phyloP scores from a whole-genome alignment of 2,113 vertebrate genomes.

The Lota lota region DNA sequence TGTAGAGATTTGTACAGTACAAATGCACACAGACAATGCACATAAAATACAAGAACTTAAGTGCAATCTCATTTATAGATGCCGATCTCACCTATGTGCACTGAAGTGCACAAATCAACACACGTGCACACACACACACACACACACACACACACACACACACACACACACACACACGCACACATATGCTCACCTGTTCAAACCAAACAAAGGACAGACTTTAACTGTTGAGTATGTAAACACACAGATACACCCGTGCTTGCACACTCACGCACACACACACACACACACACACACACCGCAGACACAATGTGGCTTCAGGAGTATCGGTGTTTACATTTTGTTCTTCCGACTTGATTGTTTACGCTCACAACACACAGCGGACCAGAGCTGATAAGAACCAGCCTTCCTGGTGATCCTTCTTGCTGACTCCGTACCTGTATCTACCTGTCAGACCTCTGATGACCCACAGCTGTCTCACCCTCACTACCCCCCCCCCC shows the following conservation, averaged over 20 bases:
- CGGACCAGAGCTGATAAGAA: constrained; percentile 45
- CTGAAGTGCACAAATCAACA: background rate
- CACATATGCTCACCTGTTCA: constrained; percentile 27
- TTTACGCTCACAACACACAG: constrained; percentile 52
- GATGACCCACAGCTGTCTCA: background rate
- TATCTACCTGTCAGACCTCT: constrained; percentile 21
- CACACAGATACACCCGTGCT: constrained; percentile 12
- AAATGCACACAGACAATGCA: too few species aligned
- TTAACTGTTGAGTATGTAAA: constrained; percentile 44
- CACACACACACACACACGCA: background rate
- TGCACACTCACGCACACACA: constrained; percentile 29
- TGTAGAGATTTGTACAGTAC: too few species aligned
- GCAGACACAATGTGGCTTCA: constrained; percentile 11
- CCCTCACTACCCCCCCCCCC: background rate
- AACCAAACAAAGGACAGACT: constrained; percentile 35
- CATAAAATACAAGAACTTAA: too few species aligned
- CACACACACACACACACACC: constrained; percentile 10
- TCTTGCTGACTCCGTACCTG: constrained; percentile 24
- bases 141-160: constrained; percentile 4
- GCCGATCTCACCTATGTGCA: too few species aligned
- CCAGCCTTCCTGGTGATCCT: constrained; percentile 35
- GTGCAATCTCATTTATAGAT: too few species aligned
- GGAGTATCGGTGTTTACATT: constrained; percentile 10
- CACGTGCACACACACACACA: constrained; percentile 6
- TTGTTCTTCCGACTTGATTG: constrained; percentile 26